Base-by-base conservation (phyloP, 2,888 invertebrate genomes). In the Drosophila lacicola region DNA sequence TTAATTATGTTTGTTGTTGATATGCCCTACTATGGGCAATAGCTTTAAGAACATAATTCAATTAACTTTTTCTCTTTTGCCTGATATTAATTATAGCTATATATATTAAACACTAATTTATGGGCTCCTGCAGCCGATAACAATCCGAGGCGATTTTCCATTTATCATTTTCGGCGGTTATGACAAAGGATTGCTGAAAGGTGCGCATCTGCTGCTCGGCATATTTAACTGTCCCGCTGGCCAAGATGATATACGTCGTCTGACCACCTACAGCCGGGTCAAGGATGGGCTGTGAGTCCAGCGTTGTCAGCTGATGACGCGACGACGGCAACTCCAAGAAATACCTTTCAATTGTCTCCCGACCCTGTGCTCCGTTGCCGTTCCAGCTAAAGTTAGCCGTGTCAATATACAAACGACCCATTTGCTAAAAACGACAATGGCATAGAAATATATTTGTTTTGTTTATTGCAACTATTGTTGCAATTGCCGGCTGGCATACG, bases 111-210 rank as follows among this genome's bases (percentile, higher is more conserved):
- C n/a, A 14, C 13, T 37, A 55, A 14, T 17, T 36, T 2, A 55
- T 21, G 2, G 66, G 72, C 33, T 92, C 96, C 93, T 97, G 96
- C 80, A 96, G 93, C 89, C 98, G 94, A 87, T 97, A 97, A 84
- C 96, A 96, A 90, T 98, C 98, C 45, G 96, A 96, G 11, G 97
- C 97, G 79, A 98, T 96, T 93, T 98, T 98, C 98, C 98, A 98
- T 90, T 97, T 97, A 78, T 97, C 97, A 14, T 95, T 96, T 72
- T 96, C 95, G 5, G 97, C 97, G 0, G 97, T 97, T 56, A 98
- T 95, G 29, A 98, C 93, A 90, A 98, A 98, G 39, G 95, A 96
- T 92, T 98, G 97, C 88, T 96, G 96, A 87, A 97, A 97, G 0
- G 95, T 94, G 85, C 95, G 95, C 17, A 94, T 89, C 1, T 92